Conservation (phyloP, 2,113 vertebrate genomes). For the Chroicocephalus ridibundus region DNA sequence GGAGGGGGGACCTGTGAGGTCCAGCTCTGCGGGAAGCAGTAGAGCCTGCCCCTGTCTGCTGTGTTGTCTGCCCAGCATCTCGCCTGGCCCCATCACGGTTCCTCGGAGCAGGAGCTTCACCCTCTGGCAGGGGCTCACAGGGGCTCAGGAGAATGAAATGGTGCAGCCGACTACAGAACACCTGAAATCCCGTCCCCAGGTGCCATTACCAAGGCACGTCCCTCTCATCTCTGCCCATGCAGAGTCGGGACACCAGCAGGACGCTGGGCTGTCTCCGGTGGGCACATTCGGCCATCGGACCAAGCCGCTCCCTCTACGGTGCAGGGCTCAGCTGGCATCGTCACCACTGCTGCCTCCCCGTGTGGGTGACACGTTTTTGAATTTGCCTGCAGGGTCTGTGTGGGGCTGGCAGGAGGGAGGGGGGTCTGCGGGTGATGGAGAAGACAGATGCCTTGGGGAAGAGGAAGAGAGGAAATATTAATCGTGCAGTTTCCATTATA, state of each 20-base stretch:
- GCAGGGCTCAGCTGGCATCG: constrained; percentile 15
- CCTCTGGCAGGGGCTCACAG: not conserved
- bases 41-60: accelerated
- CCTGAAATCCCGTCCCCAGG: accelerated
- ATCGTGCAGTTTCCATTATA: not conserved
- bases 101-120: not conserved
- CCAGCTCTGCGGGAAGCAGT: accelerated
- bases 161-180: accelerated
- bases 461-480: constrained; percentile 43
- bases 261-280: accelerated
- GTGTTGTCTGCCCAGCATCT: accelerated
- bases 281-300: accelerated
- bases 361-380: not conserved
- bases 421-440: constrained; percentile 15
- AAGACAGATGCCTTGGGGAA: constrained; percentile 68
- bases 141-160: accelerated
- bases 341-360: not conserved
- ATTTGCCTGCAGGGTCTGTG: constrained; percentile 53
- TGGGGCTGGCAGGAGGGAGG: not conserved
- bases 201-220: not conserved
- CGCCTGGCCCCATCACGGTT: accelerated
- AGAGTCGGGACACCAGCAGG: accelerated
- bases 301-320: accelerated
- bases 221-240: not conserved
- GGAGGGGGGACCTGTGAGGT: not conserved